Evolutionary conservation across 2,888 invertebrate species (phyloP), one percentile per base, ranked within the genome.

Genomic region (Cephus rjabovi): DNA sequence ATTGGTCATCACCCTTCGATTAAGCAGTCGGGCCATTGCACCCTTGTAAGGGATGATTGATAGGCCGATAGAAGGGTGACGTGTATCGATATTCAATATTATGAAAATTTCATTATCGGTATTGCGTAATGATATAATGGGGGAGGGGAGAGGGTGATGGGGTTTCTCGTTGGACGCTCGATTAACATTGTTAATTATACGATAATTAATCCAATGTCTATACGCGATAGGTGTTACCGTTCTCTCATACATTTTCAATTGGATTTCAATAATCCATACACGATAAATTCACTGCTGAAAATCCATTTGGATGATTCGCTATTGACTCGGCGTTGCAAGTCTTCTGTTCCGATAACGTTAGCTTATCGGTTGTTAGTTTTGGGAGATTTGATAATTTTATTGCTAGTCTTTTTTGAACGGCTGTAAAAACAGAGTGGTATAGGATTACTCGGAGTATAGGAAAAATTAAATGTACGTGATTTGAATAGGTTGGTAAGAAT

Each of bases 181-280:
- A 90, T 90, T 89, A 89, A 90, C 86, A 87, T 89, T 86, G 87
- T 90, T 89, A 88, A 88, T 89, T 87, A 90, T 88, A 87, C 86
- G 85, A 85, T 86, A 84, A 86, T 86, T 84, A 86, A 87, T 86
- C 83, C 76, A 34, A 69, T 78, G 78, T 34, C 75, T 70, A 81
- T 78, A 74, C 78, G 75, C 79, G 73, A 77, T 78, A 33, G 71
- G 76, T 34, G 78, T 56, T 75, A 76, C 79, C 77, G 73, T 40
- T 34, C 33, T 56, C 69, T 69, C 69, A 35, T 76, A 75, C 68
- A 79, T 75, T 86, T 84, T 86, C 85, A 82, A 81, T 82, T 81
- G 78, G 79, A 82, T 88, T 88, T 88, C 87, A 87, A 86, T 87
- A 85, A 88, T 84, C 56, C 23, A 56, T 56, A 56, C 56, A 23